These are phyloP conservation scores for Papio anubis DNA, from an alignment of 2,113 vertebrate genomes.

Conservation along the genomic window DNA sequence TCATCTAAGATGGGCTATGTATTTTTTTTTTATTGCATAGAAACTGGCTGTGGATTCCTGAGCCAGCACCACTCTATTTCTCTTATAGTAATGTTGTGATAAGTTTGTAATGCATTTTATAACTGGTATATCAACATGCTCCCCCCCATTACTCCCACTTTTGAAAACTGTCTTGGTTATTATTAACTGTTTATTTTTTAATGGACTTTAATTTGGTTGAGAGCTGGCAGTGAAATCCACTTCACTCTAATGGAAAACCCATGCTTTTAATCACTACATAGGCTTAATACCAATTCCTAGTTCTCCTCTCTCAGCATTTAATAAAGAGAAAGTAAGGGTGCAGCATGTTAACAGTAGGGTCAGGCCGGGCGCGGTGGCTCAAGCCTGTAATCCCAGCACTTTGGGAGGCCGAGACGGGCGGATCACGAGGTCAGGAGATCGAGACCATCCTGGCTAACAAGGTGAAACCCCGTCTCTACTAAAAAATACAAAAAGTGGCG, in stretches of 20 bases:
- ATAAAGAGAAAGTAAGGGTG: not conserved
- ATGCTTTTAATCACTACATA: not conserved
- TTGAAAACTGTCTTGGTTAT: not conserved
- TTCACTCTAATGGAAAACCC: not conserved
- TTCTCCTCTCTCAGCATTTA: not conserved
- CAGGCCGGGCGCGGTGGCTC: no score
- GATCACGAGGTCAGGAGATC: no score
- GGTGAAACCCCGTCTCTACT: no score
- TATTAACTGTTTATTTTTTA: not conserved
- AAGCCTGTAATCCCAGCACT: no score
- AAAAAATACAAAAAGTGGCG: no score
- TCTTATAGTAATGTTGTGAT: not conserved
- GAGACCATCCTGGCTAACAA: no score
- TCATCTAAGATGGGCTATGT: not conserved
- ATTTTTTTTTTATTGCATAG: not conserved
- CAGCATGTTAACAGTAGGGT: not conserved
- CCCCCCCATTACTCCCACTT: not conserved
- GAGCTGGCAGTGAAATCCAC: constrained; percentile 4
- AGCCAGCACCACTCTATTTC: not conserved
- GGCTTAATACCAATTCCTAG: not conserved
- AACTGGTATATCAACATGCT: not conserved
- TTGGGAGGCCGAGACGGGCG: no score
- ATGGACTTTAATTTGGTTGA: not conserved
- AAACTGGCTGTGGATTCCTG: not conserved
- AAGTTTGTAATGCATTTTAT: not conserved